These are phyloP conservation scores for Adelosebastes latens DNA, from an alignment of 2,797 vertebrate genomes.

Conservation along the genomic window DNA sequence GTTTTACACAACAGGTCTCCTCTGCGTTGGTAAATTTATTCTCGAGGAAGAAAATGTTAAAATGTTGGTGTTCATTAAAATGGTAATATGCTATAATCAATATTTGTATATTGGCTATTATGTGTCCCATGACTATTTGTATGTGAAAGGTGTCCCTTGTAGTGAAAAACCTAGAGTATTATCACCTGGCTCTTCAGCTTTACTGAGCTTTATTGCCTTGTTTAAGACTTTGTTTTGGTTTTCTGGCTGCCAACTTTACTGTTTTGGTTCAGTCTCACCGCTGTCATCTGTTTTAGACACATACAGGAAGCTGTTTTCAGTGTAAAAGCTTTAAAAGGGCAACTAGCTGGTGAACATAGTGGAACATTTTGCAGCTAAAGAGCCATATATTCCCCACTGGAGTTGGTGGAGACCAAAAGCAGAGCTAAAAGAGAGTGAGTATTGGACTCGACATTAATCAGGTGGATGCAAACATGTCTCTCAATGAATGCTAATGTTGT, in stretches of 20 bases:
- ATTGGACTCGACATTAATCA: background rate
- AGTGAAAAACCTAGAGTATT: background rate
- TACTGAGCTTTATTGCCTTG: background rate
- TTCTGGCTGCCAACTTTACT: background rate
- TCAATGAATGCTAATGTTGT: background rate
- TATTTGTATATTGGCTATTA: background rate
- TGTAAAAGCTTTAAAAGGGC: background rate
- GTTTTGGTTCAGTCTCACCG: background rate
- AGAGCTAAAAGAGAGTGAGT: background rate
- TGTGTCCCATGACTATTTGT: background rate
- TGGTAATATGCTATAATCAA: background rate
- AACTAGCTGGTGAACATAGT: background rate
- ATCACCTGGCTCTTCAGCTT: background rate
- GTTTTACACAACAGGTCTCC: constrained; percentile 18
- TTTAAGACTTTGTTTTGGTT: constrained; percentile 11
- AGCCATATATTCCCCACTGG: background rate
- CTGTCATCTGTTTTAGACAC: background rate
- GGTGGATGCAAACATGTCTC: background rate
- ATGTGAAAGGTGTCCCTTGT: background rate
- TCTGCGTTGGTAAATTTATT: background rate
- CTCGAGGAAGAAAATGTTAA: background rate
- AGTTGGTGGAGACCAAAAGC: background rate
- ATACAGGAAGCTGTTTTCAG: background rate
- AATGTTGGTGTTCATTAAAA: background rate
- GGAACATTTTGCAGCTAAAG: background rate